A percentile compares a stretch with the other conserved stretches of the same genome.
Conservation (phyloP, 2,888 invertebrate species). For the Drosophila birchii region DNA sequence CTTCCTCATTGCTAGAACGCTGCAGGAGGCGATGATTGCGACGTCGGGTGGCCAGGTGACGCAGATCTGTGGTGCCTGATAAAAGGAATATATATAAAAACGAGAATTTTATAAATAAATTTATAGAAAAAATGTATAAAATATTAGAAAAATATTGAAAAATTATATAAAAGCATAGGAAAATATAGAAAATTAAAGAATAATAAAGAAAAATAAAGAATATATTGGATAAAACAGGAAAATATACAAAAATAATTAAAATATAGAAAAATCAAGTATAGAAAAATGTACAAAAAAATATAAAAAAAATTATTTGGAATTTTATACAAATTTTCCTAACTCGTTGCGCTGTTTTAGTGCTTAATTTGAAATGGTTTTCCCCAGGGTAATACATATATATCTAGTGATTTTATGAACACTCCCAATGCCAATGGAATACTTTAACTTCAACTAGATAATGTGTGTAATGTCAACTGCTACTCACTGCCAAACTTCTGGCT, state of each 20-base stretch:
- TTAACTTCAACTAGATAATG: conserved; percentile 18
- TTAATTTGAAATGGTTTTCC: neutral
- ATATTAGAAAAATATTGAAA: neutral
- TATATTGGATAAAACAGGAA: neutral
- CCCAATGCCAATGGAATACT: conserved; percentile 13
- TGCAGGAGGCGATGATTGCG: conserved; percentile 60
- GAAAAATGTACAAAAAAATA: neutral
- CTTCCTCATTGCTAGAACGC: conserved; percentile 68
- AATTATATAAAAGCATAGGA: no score
- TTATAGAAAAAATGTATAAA: neutral
- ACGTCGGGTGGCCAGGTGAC: conserved; percentile 65
- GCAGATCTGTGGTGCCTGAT: conserved; percentile 65
- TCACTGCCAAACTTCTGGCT: conserved; percentile 91
- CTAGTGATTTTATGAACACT: conserved; percentile 1
- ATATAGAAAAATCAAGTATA: neutral
- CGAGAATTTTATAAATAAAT: no score
- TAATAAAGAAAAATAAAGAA: neutral
- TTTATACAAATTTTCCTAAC: neutral
- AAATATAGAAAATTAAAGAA: neutral
- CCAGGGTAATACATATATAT: neutral
- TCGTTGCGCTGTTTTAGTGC: neutral
- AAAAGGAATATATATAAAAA: neutral
- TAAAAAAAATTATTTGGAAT: neutral
- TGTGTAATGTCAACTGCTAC: conserved; percentile 78
- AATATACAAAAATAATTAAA: neutral